Evolutionary conservation across 2,888 invertebrate species (phyloP), one percentile per base, ranked within the genome.

Genomic region (Hybos culiciformis): DNA sequence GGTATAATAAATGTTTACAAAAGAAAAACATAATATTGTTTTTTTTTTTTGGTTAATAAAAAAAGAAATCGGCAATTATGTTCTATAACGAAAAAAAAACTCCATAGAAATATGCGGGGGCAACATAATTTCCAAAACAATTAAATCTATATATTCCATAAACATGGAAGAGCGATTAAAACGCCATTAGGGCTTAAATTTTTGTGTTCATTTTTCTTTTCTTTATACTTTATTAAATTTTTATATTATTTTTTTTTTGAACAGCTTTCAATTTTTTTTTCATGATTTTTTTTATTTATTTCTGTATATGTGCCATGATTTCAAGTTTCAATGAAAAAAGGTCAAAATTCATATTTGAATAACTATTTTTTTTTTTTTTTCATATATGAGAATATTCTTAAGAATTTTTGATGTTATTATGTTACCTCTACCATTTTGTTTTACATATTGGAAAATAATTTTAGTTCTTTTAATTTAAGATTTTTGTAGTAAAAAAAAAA

Each of bases 111-210:
- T 17, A 21, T 21, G 36, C 14, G 36, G 36, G 20, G 21, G 12
- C 12, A 19, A 20, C 5, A 20, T 36, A 14, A n/a, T n/a, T n/a
- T n/a, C n/a, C 8, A 20, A 36, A 19, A 19, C 34, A 26, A 38
- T 34, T 47, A 47, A 49, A 46, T 49, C 47, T 47, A 44, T 49
- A 47, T 49, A 19, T 36, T 36, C 20, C 46, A 47, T 41, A 49
- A 49, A 49, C 49, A 49, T 49, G 49, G 49, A 49, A 49, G 49
- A 49, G 47, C 49, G 49, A 49, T 49, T 49, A 49, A 49, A 49
- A 47, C 44, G 49, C 47, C 49, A 49, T 49, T 49, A 49, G 49
- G 49, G 44, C 41, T 39, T 19, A 38, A 44, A 41, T 47, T 47
- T 36, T n/a, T 7, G 19, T 36, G 20, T 19, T 20, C n/a, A n/a